Evolutionary conservation across 2,888 invertebrate genomes (phyloP), one percentile per base, ranked within the genome.

Genomic region (Eledone cirrhosa): DNA sequence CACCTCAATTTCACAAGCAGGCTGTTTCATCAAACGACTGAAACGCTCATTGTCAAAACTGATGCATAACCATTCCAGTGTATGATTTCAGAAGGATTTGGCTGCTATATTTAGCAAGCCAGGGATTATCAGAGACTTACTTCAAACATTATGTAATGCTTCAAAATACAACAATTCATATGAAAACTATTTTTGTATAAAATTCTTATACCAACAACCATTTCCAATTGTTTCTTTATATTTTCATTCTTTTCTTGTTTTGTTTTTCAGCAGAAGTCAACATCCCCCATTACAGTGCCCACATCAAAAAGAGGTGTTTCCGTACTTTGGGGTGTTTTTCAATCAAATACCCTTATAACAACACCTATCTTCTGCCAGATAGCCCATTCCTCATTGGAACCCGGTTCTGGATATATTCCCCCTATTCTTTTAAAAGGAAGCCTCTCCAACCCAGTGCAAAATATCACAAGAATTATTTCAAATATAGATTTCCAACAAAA

Each of bases 311-410:
- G 29, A 47, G 76, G 27, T 97, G 97, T 90, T 97, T 97, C 89
- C 94, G 94, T 47, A 95, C 95, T 81, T 93, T 97, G 79, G 97
- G 97, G 14, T 97, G 97, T 88, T 97, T 97, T 91, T 95, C 96
- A 88, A 95, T 96, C 88, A 94, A 95, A 14, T 75, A 41, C 22
- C 80, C 81, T n/a, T 81, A 76, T 53, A 80, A 80, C 2, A 97
- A 96, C 74, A 77, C 80, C 19, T 77, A 75, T 31, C 72, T 79
- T 41, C 77, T 82, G 16, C 87, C 87, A 1, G 80, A 83, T 72
- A 81, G 82, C 48, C 85, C 85, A 2, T 48, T 79, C 5, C 47
- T 75, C 22, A 84, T 87, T 77, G 81, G 84, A 78, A 81, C 85
- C 16, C 77, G 81, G 4, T 87, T 87, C 79, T 53, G 82, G 77